Percentiles rank a stretch among this genome's conserved stretches.
Conservation (phyloP, 2,888 invertebrate species). For the Leptopilina drosophilae region DNA sequence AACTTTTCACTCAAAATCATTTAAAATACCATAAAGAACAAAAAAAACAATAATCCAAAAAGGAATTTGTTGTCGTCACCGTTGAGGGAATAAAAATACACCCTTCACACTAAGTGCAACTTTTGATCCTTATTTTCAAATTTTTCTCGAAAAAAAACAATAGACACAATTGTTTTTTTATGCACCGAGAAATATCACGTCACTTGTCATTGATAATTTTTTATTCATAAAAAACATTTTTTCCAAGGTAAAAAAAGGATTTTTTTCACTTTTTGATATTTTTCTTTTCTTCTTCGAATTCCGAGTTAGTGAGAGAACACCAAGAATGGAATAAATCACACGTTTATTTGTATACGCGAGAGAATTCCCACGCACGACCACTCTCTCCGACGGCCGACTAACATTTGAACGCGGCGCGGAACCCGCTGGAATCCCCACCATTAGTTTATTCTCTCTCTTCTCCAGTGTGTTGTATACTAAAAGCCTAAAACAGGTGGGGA, state of each 20-base stretch:
- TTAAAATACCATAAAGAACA: not conserved
- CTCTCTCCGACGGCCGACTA: conserved; percentile 66
- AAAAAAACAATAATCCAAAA: conserved; percentile 18
- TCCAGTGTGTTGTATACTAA: no score
- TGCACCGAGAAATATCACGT: conserved; percentile 58
- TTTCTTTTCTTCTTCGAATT: conserved; percentile 17
- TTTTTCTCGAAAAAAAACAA: not conserved
- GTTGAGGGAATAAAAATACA: not conserved
- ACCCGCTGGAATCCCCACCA: conserved; percentile 46
- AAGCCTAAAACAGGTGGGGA: conserved; percentile 20
- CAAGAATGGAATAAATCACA: conserved; percentile 57
- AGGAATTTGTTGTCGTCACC: no score
- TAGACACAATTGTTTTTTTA: conserved; percentile 10
- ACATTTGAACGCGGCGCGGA: conserved; percentile 66
- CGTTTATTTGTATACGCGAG: conserved; percentile 55
- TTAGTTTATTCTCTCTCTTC: not conserved
- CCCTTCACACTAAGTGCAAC: conserved; percentile 14
- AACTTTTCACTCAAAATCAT: not conserved
- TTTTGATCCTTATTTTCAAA: not conserved
- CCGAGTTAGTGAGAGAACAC: conserved; percentile 6
- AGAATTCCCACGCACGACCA: conserved; percentile 61
- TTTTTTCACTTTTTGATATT: not conserved
- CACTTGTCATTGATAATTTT: conserved; percentile 57
- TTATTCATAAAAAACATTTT: conserved; percentile 29
- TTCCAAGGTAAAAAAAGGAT: not conserved